A percentile compares a stretch with the other conserved stretches of the same genome.
Conservation (phyloP, 2,888 invertebrate genomes). For the Leptarthrus brevirostris region DNA sequence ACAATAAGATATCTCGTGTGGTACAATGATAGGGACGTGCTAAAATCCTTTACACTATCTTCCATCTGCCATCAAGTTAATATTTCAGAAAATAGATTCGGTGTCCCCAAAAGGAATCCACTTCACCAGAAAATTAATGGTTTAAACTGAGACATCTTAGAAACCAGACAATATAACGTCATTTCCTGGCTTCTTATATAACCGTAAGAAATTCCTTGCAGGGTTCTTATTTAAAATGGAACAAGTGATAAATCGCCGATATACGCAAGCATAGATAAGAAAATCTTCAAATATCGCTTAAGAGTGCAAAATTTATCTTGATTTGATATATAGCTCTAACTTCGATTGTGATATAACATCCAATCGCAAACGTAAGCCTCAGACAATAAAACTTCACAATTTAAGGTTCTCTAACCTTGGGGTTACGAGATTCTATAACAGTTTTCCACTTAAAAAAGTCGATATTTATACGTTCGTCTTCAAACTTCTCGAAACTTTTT, state of each 20-base stretch:
- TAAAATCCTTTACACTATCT: slow-evolving; percentile 9
- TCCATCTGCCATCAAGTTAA: slow-evolving; percentile 12
- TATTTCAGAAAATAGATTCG: slow-evolving; percentile 10
- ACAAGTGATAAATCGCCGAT: slow-evolving; percentile 13
- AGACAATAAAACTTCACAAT: not conserved
- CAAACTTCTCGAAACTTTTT: too few species aligned
- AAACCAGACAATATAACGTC: not conserved
- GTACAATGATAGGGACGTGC: slow-evolving; percentile 1
- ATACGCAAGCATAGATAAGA: slow-evolving; percentile 15
- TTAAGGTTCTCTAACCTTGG: not conserved
- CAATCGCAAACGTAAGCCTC: not conserved
- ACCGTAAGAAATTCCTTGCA: too few species aligned
- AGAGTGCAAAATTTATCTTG: not conserved
- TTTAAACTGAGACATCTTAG: not conserved
- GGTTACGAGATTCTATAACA: too few species aligned
- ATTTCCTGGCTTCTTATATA: not conserved
- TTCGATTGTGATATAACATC: too few species aligned
- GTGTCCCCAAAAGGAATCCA: slow-evolving; percentile 10
- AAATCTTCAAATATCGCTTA: not conserved
- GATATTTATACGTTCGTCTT: too few species aligned
- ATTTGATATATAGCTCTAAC: slow-evolving; percentile 5
- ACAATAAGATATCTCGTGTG: slow-evolving; percentile 22
- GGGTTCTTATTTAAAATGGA: not conserved
- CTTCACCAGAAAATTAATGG: slow-evolving; percentile 12
- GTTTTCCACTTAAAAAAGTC: not conserved